Conservation (phyloP, 2,888 invertebrate species). For the Calameuta idolon region DNA sequence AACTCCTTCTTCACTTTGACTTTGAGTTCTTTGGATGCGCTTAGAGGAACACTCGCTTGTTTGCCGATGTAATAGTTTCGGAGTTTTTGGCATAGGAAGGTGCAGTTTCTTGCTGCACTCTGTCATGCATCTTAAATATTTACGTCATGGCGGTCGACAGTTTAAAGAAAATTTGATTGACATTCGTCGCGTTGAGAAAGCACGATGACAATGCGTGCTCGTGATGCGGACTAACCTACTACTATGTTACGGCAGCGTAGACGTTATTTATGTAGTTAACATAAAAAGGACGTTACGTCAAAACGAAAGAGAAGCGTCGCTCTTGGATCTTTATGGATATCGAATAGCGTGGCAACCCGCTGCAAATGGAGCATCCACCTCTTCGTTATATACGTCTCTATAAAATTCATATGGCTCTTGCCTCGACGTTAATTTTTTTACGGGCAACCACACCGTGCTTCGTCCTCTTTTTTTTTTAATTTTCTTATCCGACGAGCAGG, state of each 20-base stretch:
- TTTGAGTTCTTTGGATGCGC: conserved; percentile 11
- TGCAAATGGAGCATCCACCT: neutral
- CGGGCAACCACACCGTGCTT: neutral
- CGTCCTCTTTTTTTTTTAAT: neutral
- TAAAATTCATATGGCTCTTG: neutral
- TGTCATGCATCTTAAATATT: neutral
- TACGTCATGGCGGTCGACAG: neutral
- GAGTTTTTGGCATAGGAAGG: neutral
- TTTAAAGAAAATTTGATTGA: neutral
- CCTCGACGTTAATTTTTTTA: neutral
- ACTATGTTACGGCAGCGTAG: neutral
- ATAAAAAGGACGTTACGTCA: neutral
- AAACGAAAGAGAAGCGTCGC: neutral
- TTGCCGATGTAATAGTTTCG: neutral
- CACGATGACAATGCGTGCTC: neutral
- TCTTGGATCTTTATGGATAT: neutral
- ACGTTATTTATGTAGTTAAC: neutral
- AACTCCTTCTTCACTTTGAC: conserved; percentile 11
- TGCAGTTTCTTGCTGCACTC: neutral
- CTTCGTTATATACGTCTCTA: neutral
- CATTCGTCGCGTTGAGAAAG: neutral
- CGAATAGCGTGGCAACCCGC: neutral
- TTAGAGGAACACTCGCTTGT: conserved; percentile 9
- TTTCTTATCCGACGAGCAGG: neutral
- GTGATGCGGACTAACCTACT: neutral